Evolutionary conservation across 2,113 vertebrate genomes (phyloP).

Genomic region (Scopus umbretta): DNA sequence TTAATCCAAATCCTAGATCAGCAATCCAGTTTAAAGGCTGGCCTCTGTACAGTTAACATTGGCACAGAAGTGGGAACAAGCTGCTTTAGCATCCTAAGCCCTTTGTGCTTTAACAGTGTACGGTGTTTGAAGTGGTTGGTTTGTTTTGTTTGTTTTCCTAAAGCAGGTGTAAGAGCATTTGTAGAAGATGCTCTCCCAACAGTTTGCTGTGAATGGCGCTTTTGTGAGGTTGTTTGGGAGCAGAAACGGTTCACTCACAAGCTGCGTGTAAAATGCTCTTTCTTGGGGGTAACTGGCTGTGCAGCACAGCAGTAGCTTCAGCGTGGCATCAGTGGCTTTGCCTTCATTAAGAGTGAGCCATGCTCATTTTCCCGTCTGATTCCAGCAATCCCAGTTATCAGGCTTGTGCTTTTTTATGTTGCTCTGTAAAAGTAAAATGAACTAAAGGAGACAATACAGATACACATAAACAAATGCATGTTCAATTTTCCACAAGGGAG

Average conservation of each 20-base stretch:
- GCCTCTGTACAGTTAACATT: neutral
- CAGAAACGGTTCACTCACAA: neutral
- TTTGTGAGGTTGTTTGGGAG: neutral
- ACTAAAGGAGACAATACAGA: neutral
- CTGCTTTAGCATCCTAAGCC: neutral
- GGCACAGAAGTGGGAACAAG: neutral
- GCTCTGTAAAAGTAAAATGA: neutral
- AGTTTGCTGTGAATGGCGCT: neutral
- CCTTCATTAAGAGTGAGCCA: neutral
- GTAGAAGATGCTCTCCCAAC: neutral
- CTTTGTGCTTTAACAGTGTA: neutral
- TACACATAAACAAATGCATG: neutral
- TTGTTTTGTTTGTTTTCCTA: neutral
- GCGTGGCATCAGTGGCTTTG: no score
- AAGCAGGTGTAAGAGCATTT: neutral
- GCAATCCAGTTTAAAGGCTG: neutral
- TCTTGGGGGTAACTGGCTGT: neutral
- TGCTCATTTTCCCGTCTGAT: neutral
- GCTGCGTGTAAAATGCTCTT: neutral
- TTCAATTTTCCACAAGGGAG: neutral
- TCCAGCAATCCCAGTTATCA: neutral
- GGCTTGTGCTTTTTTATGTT: neutral
- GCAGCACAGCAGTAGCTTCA: neutral
- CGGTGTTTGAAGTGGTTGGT: neutral
- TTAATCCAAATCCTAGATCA: neutral